phyloP scores from a whole-genome alignment of 2,113 vertebrate genomes.

The Apteryx mantelli region DNA sequence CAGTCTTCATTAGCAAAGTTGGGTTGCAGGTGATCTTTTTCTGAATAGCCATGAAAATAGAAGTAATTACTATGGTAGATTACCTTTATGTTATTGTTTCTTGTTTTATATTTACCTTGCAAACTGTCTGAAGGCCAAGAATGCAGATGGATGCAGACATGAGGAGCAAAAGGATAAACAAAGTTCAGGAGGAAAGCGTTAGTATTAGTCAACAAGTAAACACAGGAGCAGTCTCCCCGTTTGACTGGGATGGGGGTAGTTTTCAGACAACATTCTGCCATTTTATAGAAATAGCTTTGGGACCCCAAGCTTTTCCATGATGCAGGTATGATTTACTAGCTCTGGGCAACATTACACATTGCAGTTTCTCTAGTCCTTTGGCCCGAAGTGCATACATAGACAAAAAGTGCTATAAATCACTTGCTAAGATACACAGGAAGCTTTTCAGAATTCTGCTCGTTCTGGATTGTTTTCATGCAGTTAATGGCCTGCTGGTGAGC shows the following conservation, averaged over 20 bases:
- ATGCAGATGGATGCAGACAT: neutral
- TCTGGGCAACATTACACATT: neutral
- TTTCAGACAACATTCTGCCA: neutral
- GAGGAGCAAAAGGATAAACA: neutral
- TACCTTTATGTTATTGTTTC: neutral
- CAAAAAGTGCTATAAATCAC: constrained; percentile 1
- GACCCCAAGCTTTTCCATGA: neutral
- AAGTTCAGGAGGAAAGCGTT: neutral
- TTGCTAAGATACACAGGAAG: neutral
- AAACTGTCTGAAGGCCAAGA: neutral
- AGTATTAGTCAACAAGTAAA: neutral
- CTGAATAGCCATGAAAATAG: constrained; percentile 23
- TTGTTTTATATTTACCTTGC: neutral
- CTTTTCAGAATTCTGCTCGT: constrained; percentile 18
- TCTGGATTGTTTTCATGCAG: neutral
- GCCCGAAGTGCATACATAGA: neutral
- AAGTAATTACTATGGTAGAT: constrained; percentile 34
- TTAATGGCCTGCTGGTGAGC: constrained; percentile 10
- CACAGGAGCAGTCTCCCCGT: neutral
- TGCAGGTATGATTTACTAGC: neutral
- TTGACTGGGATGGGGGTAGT: neutral
- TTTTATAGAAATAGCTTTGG: neutral
- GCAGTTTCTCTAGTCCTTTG: constrained; percentile 4
- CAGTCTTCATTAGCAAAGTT: neutral
- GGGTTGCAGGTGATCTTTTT: constrained; percentile 16